Base-by-base conservation (phyloP, 1,140 invertebrate species). In the Saxidomus purpurata region DNA sequence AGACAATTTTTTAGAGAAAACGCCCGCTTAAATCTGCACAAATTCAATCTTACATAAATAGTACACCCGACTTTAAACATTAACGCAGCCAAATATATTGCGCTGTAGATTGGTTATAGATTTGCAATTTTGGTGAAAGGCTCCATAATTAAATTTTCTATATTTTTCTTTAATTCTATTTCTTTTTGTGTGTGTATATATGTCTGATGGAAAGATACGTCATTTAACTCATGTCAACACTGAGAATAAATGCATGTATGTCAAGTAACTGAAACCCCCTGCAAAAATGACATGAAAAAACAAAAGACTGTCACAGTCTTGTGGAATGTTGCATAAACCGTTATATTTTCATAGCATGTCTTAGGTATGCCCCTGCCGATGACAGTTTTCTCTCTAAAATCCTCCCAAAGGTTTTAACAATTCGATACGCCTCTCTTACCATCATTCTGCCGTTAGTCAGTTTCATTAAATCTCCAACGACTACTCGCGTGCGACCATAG, bases 381-480 rank as follows among this genome's bases (percentile, higher is more conserved):
- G 83, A 85, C 83, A 74, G 40, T 13, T 79, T n/a, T 77, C 22
- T 38, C 49, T 76, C 55, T 79, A 87, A 77, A 79, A 87, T 77
- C 69, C 69, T 34, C 38, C 52, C 59, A 43, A 25, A 40, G 34
- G 34, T 74, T 74, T 74, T 85, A 55, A 36, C 28, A 76, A 28
- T 40, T 34, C 83, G 49, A 74, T 43, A 74, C 63, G 67, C 63
- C 69, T 74, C 34, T 85, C 43, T 71, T 87, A 71, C 28, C 43
- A 71, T 61, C 49, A 52, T 82, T 71, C 25, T 47, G 25, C 80
- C 36, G 13, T 25, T 25, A 63, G 80, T 31, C 80, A 67, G 43
- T 61, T 82, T 63, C 47, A n/a, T 52, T 43, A 67, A 82, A 67
- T 63, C 61, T 52, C 82, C 59, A 69, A 71, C 82, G 59, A 71